Base-by-base conservation (phyloP, 2,888 invertebrate genomes). In the Panzeria rudis region DNA sequence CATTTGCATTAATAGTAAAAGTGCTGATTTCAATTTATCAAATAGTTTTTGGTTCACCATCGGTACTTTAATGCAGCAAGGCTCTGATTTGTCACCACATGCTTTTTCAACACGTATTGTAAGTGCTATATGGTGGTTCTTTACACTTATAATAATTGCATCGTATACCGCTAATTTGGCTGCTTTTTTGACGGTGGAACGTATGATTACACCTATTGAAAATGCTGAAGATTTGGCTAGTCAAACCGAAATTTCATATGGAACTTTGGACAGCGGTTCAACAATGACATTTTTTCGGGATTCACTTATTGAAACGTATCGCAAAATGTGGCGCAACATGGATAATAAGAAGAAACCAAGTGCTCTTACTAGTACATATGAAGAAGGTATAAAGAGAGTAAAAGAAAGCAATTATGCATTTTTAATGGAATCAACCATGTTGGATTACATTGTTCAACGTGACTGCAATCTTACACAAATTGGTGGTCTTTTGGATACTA, bases 141-240 rank as follows among this genome's bases (percentile, higher is more conserved):
- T 98, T 92, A 97, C 97, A 0, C 93, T 98, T 35, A 97, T 98
- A 88, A 97, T 98, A 88, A 97, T 97, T 87, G 96, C 97, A 0
- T 97, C 97, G 3, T 98, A 98, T 92, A 98, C 97, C 1, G 98
- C 98, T 13, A 98, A 98, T 92, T 93, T 98, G 88, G 98, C 98
- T 0, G 98, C 98, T 25, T 98, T 98, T 92, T 93, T 98, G 29
- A 98, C 98, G 0, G 97, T 98, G 0, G 97, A 97, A 91, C 93
- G 97, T 76, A 97, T 97, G 96, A 96, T 96, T 64, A 96, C 97
- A 38, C 97, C 97, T 0, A 97, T 97, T 75, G 95, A 97, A 91
- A 96, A 95, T 90, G 96, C 97, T 0, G 97, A 97, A 88, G 98
- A 97, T 92, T 93, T 98, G 84, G 96, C 96, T 1, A 87, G 88